Evolutionary conservation across 2,888 invertebrate genomes (phyloP).

Genomic region (Spilosoma lubricipeda): DNA sequence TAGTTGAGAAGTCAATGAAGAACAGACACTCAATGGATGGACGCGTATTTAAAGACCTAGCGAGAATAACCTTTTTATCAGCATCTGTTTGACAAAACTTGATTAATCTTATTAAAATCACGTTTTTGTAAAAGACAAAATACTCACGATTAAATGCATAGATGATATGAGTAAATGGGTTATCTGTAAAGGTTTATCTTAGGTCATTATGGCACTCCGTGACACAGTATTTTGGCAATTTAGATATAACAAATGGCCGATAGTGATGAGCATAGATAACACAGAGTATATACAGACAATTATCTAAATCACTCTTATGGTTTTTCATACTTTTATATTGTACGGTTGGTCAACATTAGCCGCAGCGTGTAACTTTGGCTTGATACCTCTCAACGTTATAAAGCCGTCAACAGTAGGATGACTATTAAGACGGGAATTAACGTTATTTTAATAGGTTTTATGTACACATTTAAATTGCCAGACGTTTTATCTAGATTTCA

Average conservation of each 20-base stretch:
- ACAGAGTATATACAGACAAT: slow-evolving; percentile 4
- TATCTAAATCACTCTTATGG: not conserved
- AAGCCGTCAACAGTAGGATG: not conserved
- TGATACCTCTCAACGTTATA: not conserved
- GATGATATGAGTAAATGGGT: slow-evolving; percentile 46
- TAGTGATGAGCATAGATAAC: slow-evolving; percentile 47
- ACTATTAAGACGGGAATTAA: not conserved
- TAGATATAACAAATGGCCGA: slow-evolving; percentile 58
- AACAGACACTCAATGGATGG: too few species aligned
- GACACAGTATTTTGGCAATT: slow-evolving; percentile 60
- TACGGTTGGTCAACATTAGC: not conserved
- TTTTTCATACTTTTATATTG: not conserved
- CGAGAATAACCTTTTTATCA: not conserved
- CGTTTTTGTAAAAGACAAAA: slow-evolving; percentile 12
- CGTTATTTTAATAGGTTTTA: not conserved
- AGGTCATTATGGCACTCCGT: slow-evolving; percentile 54
- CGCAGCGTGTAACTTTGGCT: not conserved
- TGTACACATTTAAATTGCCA: not conserved
- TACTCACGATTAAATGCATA: slow-evolving; percentile 21
- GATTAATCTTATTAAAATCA: not conserved
- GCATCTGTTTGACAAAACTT: not conserved
- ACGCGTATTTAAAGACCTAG: too few species aligned
- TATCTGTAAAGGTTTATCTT: slow-evolving; percentile 53
- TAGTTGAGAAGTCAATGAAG: too few species aligned
- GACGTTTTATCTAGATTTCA: not conserved